Percentiles rank a stretch among this genome's conserved stretches.
These are phyloP conservation scores for Thumatha senex DNA, from an alignment of 2,888 invertebrate genomes.

Conservation along the genomic window DNA sequence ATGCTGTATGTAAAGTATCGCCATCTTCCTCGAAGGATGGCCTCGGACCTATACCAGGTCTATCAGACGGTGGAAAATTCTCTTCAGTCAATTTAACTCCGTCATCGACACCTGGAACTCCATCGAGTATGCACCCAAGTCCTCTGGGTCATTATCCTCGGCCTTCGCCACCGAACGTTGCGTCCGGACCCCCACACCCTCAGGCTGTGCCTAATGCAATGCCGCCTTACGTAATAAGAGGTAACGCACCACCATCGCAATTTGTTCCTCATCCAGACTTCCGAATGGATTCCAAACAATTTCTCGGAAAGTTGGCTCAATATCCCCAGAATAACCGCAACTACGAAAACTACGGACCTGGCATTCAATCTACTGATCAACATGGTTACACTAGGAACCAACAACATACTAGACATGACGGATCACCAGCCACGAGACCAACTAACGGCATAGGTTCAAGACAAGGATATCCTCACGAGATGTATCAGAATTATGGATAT, in stretches of 20 bases:
- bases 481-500: conserved; percentile 80
- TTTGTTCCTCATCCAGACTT: conserved; percentile 81
- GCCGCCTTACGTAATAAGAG: conserved; percentile 83
- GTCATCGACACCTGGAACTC: conserved; percentile 85
- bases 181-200: conserved; percentile 82
- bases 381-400: conserved; percentile 75
- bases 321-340: conserved; percentile 73
- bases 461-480: conserved; percentile 75
- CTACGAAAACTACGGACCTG: conserved; percentile 65
- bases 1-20: conserved; percentile 75
- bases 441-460: conserved; percentile 68
- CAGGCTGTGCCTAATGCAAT: conserved; percentile 84
- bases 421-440: conserved; percentile 61
- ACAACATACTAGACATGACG: conserved; percentile 64
- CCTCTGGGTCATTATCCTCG: conserved; percentile 86
- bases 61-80: conserved; percentile 83
- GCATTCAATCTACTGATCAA: conserved; percentile 68
- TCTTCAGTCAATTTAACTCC: conserved; percentile 86
- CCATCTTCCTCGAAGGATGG: conserved; percentile 83
- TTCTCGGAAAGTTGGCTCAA: conserved; percentile 71
- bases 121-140: conserved; percentile 85
- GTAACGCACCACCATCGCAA: conserved; percentile 75
- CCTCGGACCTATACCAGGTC: conserved; percentile 61
- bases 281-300: conserved; percentile 77
- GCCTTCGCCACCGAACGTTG: conserved; percentile 88